phyloP scores from a whole-genome alignment of 2,113 vertebrate genomes.

The Anguilla rostrata region DNA sequence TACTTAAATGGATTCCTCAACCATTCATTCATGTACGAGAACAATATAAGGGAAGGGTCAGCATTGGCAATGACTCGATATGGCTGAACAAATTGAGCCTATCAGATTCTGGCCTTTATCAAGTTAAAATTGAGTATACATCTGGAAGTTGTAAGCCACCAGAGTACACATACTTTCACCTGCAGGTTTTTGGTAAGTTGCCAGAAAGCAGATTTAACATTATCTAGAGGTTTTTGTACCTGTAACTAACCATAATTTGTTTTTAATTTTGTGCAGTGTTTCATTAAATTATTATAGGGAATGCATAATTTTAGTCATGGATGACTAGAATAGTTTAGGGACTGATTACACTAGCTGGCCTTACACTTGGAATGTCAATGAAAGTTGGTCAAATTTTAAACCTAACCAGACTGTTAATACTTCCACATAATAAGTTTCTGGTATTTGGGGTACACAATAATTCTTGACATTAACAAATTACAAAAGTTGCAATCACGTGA shows the following conservation, averaged over 20 bases:
- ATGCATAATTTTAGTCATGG: too few species aligned
- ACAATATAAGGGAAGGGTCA: background rate
- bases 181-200: constrained; percentile 9
- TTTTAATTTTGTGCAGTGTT: background rate
- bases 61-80: background rate
- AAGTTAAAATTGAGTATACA: background rate
- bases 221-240: background rate
- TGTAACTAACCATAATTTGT: background rate
- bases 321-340: too few species aligned
- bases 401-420: too few species aligned
- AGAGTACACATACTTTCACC: background rate
- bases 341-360: too few species aligned
- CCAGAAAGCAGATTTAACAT: background rate
- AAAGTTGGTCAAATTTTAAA: too few species aligned
- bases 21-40: background rate
- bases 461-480: too few species aligned
- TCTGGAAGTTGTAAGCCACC: background rate
- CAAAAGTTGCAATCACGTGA: too few species aligned
- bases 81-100: background rate
- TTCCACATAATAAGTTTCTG: too few species aligned
- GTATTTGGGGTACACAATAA: too few species aligned
- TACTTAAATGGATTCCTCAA: background rate
- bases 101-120: background rate
- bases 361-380: too few species aligned
- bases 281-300: too few species aligned